Percentiles rank a stretch among this genome's conserved stretches.
phyloP scores from a whole-genome alignment of 2,888 invertebrate species.

The Platypus cylindrus region DNA sequence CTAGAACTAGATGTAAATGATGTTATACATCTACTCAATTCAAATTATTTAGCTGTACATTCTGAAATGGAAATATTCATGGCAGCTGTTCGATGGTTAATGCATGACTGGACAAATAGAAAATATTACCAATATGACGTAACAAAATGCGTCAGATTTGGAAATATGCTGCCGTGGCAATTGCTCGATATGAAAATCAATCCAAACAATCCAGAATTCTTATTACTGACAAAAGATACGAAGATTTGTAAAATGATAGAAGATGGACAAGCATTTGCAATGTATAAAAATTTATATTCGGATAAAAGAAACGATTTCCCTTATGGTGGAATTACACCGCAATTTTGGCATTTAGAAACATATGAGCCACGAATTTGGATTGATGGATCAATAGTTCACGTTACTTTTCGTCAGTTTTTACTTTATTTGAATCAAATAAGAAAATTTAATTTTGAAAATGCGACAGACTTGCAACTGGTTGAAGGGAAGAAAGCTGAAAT shows the following conservation, averaged over 20 bases:
- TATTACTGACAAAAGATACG: slow-evolving; percentile 51
- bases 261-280: slow-evolving; percentile 71
- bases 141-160: slow-evolving; percentile 61
- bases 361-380: too few species aligned
- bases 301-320: too few species aligned
- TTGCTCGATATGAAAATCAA: slow-evolving; percentile 65
- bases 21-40: slow-evolving; percentile 51
- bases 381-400: too few species aligned
- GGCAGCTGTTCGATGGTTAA: slow-evolving; percentile 69
- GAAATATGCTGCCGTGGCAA: slow-evolving; percentile 68
- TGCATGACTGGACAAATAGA: slow-evolving; percentile 54
- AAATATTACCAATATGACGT: slow-evolving; percentile 45
- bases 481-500: too few species aligned
- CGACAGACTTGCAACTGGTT: too few species aligned
- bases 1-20: slow-evolving; percentile 52
- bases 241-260: slow-evolving; percentile 67
- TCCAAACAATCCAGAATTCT: slow-evolving; percentile 57
- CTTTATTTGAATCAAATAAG: too few species aligned
- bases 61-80: slow-evolving; percentile 67
- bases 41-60: slow-evolving; percentile 62
- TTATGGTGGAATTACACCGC: too few species aligned
- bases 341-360: too few species aligned
- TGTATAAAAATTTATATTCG: too few species aligned
- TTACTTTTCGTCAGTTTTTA: too few species aligned
- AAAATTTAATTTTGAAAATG: too few species aligned